Evolutionary conservation across 1,140 invertebrate genomes (phyloP), one percentile per base, ranked within the genome.

Genomic region (Asobara japonica): DNA sequence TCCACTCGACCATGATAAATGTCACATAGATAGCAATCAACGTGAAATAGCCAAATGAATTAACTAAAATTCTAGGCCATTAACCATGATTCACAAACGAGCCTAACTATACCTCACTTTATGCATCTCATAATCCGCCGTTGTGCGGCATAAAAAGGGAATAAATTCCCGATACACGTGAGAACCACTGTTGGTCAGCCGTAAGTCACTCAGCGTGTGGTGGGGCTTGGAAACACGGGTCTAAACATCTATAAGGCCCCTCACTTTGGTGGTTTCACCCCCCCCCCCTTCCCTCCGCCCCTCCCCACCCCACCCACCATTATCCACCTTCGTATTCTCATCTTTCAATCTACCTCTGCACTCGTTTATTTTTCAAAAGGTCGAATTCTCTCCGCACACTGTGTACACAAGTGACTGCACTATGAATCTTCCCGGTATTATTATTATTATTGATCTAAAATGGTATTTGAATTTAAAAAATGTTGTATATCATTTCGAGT

Each of bases 141-240:
- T 13, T 56, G 20, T 56, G 5, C 13, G 51, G 7, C 10, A 56
- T 25, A 56, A 56, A 18, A 33, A 33, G 13, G 29, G n/a, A 16
- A 31, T 29, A 62, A 62, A 62, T 62, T 62, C 29, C 22, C 22
- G 22, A 16, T 1, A 56, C 10, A 65, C 31, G 65, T 76, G 81
- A 83, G 81, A 79, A 78, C 76, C 81, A 65, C 80, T 81, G 78
- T 31, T 33, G 69, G 79, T 79, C 73, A 76, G 65, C 79, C 82
- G 78, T 83, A 83, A 83, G 82, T 83, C 82, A 83, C 81, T 81
- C 80, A 81, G 81, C 80, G 78, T 82, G 80, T 80, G 79, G 81
- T 74, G 56, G 71, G 78, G 74, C 74, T 45, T 65, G 73, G 61
- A 60, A 74, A 76, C 69, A 72, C 72, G 69, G 69, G 71, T 56